These are phyloP conservation scores for Ianthella basta DNA, from an alignment of 37 sponge, comb jelly and placozoan species.

Conservation along the genomic window DNA sequence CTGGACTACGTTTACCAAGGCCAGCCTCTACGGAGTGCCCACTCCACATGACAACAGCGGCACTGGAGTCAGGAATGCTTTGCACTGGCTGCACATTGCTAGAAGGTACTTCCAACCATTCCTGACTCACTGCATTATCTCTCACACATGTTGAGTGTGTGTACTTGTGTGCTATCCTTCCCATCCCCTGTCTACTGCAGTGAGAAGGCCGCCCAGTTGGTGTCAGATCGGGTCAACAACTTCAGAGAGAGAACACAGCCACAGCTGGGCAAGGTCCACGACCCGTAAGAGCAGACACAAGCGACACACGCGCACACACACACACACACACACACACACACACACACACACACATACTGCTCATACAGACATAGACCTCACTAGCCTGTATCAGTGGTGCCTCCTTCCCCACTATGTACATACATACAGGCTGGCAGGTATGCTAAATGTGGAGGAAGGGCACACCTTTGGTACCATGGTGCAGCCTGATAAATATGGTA, in stretches of 20 bases:
- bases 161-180: not conserved
- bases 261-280: conserved; percentile 93
- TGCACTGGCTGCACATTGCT: conserved; percentile 76
- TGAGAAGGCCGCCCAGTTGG: conserved; percentile 58
- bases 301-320: too few relatives aligned
- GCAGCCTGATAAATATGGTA: conserved; percentile 84
- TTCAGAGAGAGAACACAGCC: conserved; percentile 90
- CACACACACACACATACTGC: not conserved
- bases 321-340: not conserved
- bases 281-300: conserved; percentile 55
- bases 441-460: conserved; percentile 70
- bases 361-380: too few relatives aligned
- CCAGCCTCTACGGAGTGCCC: conserved; percentile 84
- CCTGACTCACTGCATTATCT: not conserved
- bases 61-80: conserved; percentile 60
- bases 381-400: not conserved
- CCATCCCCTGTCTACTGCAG: conserved; percentile 27
- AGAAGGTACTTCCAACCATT: not conserved
- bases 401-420: not conserved
- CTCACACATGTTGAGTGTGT: too few relatives aligned
- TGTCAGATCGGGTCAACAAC: conserved; percentile 84
- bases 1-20: conserved; percentile 86
- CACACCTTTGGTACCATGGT: conserved; percentile 93
- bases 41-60: conserved; percentile 97
- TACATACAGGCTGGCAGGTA: conserved; percentile 77